Evolutionary conservation across 2,797 vertebrate genomes (phyloP).

Genomic region (Myoxocephalus aenaeus): DNA sequence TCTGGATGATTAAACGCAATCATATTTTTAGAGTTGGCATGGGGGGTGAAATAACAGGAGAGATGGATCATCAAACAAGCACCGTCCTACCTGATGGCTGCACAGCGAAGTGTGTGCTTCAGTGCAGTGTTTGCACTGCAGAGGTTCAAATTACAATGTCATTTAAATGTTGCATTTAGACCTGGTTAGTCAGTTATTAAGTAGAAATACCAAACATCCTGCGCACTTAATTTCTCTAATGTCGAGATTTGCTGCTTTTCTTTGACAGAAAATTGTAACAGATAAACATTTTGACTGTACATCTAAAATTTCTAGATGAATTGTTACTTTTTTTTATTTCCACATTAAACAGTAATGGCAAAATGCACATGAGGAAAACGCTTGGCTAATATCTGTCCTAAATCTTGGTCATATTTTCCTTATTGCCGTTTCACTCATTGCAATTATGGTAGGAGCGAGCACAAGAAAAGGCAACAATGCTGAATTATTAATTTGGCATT

Average conservation of each 20-base stretch:
- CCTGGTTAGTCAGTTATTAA: neutral
- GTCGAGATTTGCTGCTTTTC: neutral
- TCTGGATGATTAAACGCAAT: constrained; percentile 15
- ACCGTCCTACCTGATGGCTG: neutral
- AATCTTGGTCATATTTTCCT: constrained; percentile 33
- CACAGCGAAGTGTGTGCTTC: neutral
- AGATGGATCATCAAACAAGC: neutral
- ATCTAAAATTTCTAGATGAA: neutral
- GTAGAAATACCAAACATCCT: neutral
- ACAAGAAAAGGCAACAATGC: constrained; percentile 47
- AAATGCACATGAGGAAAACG: neutral
- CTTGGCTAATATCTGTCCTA: neutral
- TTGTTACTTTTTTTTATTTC: neutral
- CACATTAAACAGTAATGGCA: neutral
- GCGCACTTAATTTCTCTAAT: neutral
- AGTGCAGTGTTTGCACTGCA: neutral
- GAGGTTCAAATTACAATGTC: neutral
- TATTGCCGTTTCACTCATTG: constrained; percentile 48
- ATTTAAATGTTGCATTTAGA: constrained; percentile 5
- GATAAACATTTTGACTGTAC: neutral
- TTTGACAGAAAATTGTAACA: neutral
- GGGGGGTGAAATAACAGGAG: neutral
- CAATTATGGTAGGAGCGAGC: constrained; percentile 49
- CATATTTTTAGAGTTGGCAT: constrained; percentile 20
- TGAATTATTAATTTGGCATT: constrained; percentile 79